These are phyloP conservation scores for Halesus radiatus DNA, from an alignment of 1,140 invertebrate species.

Conservation along the genomic window DNA sequence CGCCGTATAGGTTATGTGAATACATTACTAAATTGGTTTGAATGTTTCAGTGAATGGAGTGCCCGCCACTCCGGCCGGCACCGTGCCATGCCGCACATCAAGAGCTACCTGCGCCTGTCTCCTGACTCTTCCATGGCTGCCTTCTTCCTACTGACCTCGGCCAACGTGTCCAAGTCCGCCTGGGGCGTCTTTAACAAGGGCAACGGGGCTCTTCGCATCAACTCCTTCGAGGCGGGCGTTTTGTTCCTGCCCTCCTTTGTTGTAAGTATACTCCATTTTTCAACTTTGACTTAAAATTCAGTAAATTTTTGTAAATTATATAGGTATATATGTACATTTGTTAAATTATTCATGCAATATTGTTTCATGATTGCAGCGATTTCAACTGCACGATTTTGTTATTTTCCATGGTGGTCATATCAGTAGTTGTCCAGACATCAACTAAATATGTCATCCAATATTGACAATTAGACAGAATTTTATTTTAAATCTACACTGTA, in stretches of 20 bases:
- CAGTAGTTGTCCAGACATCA: no score
- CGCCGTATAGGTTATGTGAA: no score
- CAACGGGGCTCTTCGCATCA: constrained; percentile 77
- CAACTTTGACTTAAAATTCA: no score
- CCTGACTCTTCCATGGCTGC: constrained; percentile 74
- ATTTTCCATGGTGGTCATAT: no score
- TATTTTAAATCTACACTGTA: no score
- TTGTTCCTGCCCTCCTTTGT: constrained; percentile 89
- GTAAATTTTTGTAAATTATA: no score
- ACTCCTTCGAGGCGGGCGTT: constrained; percentile 94
- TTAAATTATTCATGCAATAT: no score
- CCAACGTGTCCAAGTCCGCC: constrained; percentile 95
- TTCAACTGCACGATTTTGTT: no score
- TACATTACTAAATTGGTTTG: background rate
- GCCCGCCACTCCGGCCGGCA: constrained; percentile 77
- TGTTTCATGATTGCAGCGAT: no score
- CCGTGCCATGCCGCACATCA: constrained; percentile 93
- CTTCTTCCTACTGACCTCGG: constrained; percentile 91
- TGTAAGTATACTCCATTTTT: constrained; percentile 71
- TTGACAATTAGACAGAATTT: no score
- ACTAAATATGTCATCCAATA: no score
- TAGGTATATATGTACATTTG: no score
- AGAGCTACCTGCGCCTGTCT: constrained; percentile 87
- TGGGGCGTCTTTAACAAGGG: constrained; percentile 87
- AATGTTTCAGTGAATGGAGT: constrained; percentile 83